A percentile compares a stretch with the other conserved stretches of the same genome.
phyloP scores from a whole-genome alignment of 2,113 vertebrate genomes.

The Campylomormyrus tamandua region DNA sequence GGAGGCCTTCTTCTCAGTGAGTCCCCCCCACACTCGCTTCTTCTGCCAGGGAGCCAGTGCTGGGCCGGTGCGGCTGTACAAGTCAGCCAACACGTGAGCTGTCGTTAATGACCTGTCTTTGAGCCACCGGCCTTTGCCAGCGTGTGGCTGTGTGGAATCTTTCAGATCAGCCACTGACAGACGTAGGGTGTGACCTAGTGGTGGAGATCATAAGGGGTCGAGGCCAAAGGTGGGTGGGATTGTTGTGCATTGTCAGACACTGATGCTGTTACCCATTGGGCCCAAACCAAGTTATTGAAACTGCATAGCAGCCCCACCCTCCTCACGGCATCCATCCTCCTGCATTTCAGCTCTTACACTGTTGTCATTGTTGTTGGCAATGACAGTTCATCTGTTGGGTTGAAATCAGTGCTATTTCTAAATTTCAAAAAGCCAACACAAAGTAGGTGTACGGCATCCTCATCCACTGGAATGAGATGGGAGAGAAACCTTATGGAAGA shows the following conservation, averaged over 20 bases:
- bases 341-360: background rate
- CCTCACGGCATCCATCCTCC: background rate
- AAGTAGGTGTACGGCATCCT: background rate
- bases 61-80: background rate
- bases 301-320: background rate
- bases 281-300: background rate
- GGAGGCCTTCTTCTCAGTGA: constrained; percentile 86
- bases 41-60: background rate
- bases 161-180: background rate
- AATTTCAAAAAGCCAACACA: background rate
- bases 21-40: constrained; percentile 25
- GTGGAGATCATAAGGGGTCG: background rate
- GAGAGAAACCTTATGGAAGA: background rate
- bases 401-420: background rate
- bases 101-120: background rate
- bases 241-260: background rate
- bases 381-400: background rate
- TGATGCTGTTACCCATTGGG: background rate
- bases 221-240: background rate
- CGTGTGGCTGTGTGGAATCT: background rate
- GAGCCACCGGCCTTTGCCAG: background rate
- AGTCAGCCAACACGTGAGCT: background rate
- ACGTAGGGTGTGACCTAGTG: background rate
- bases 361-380: background rate
- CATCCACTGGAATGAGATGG: background rate